Evolutionary conservation across 2,888 invertebrate genomes (phyloP), one percentile per base, ranked within the genome.

Genomic region (Ligdia adustata): DNA sequence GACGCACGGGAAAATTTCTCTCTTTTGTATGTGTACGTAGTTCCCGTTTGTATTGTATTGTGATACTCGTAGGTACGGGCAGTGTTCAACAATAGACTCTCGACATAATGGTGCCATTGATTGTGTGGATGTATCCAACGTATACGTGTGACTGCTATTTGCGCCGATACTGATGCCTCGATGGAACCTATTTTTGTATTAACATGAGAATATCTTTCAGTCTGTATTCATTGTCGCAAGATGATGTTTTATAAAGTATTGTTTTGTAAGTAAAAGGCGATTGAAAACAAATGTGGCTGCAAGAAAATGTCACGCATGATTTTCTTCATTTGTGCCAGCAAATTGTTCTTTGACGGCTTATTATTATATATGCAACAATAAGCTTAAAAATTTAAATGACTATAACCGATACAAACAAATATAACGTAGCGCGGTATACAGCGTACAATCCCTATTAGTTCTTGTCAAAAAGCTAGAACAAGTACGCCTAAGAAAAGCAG

Each of bases 21-120:
- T 76, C 72, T 74, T 72, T 69, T 69, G 64, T 70, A 66, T 64
- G 63, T 74, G 60, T 70, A 71, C 66, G 67, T 70, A 66, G 77
- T 79, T 77, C 76, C 72, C 71, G 76, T 72, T 72, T 63, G 79
- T 72, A 82, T 84, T 84, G 73, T 72, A 54, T 62, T 60, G 82
- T 79, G 80, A 84, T 83, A n/a, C n/a, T n/a, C n/a, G n/a, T n/a
- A 75, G 78, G 77, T 75, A 78, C 78, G 82, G 82, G 77, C 79
- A 79, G 80, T 83, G 76, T 52, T 75, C 75, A 78, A 88, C 86
- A 88, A 88, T 88, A 79, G 82, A 65, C 68, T 79, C 76, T 79
- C 79, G 76, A 80, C 80, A 79, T 81, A 89, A 88, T 85, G 84
- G 83, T 80, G 79, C 77, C 85, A 84, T 82, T 84, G 85, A 88